Percentiles rank a stretch among this genome's conserved stretches.
phyloP scores from a whole-genome alignment of 2,797 vertebrate species.

The Pangasius larnaudii region DNA sequence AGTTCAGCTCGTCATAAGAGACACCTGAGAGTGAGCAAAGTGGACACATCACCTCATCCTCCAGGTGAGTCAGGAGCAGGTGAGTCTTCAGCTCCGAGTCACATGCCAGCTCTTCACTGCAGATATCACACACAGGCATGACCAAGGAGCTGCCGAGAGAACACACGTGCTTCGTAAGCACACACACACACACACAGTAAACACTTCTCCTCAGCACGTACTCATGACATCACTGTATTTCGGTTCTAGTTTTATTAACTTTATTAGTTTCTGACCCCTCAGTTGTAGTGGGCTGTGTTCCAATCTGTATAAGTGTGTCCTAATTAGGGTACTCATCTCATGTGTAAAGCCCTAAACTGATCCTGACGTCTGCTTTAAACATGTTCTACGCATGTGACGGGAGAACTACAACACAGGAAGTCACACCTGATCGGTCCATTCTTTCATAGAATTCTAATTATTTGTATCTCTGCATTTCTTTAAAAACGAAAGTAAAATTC shows the following conservation, averaged over 20 bases:
- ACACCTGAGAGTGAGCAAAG: slow-evolving; percentile 80
- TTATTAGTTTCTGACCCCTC: background rate
- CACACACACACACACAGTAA: too few relatives aligned
- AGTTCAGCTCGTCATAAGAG: slow-evolving; percentile 78
- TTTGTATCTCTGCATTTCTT: background rate
- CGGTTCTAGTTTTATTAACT: background rate
- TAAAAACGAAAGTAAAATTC: background rate
- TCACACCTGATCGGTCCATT: background rate
- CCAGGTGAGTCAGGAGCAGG: slow-evolving; percentile 78
- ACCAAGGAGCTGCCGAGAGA: background rate
- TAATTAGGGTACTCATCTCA: background rate
- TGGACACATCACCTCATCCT: slow-evolving; percentile 75
- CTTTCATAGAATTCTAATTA: background rate
- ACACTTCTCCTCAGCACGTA: background rate
- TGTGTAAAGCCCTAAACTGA: background rate
- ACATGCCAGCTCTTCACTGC: slow-evolving; percentile 76
- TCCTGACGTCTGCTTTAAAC: background rate
- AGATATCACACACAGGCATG: slow-evolving; percentile 85
- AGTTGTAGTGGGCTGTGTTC: background rate
- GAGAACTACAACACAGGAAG: background rate
- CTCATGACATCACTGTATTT: background rate
- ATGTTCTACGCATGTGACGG: background rate
- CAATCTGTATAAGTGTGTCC: background rate
- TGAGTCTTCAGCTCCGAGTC: slow-evolving; percentile 83
- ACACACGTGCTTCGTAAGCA: background rate